Evolutionary conservation across 1,140 invertebrate species (phyloP), one percentile per base, ranked within the genome.

Genomic region (Galendromus occidentalis): DNA sequence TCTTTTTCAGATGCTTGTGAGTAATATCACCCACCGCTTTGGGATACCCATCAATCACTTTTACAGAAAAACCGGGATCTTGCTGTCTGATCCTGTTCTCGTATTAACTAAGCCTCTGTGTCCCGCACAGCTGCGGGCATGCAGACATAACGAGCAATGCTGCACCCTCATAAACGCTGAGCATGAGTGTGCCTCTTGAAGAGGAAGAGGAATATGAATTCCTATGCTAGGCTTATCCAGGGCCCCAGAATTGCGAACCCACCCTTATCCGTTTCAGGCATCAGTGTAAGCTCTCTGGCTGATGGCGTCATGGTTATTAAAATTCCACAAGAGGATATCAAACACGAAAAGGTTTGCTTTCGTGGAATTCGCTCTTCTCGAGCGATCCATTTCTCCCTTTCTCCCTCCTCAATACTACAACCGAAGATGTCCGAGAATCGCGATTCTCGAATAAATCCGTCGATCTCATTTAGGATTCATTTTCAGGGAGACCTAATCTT

Each of bases 231-330:
- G n/a, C n/a, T n/a, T n/a, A n/a, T n/a, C n/a, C n/a, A n/a, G n/a
- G n/a, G n/a, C n/a, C n/a, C n/a, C n/a, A n/a, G n/a, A n/a, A n/a
- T n/a, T n/a, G n/a, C n/a, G n/a, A n/a, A n/a, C n/a, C n/a, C n/a
- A n/a, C n/a, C n/a, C n/a, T n/a, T n/a, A n/a, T n/a, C n/a, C 25
- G n/a, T 25, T 14, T 9, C 51, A 59, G 51, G 51, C 22, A 12
- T 59, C 51, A 59, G 33, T 59, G 51, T 59, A 59, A 59, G 51
- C 51, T 59, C 51, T 14, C 33, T 59, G 12, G 51, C 51, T 25
- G 51, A 59, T 59, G 51, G 51, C 14, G 25, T 59, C 14, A 59
- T 59, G 51, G 51, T 59, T 25, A 22, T 59, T 17, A 59, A 59
- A 22, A 59, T 59, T 25, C 51, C 51, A 1, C 25, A 25, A 59